Conservation (phyloP, 2,888 invertebrate species). For the Trimorus sp. region DNA sequence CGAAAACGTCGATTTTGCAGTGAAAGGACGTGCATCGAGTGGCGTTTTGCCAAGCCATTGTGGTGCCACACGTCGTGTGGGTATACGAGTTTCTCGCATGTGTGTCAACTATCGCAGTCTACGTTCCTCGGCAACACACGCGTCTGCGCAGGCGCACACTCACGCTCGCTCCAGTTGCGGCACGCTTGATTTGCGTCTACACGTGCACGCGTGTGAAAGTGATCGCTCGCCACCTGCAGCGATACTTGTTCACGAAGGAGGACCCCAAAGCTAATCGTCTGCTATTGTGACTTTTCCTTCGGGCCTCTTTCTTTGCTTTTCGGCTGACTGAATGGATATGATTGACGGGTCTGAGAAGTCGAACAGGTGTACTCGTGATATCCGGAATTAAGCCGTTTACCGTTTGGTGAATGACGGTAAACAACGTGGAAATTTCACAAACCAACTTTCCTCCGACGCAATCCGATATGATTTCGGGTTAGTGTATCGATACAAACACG, state of each 20-base stretch:
- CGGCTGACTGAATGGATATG: no score
- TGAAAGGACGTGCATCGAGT: slow-evolving; percentile 62
- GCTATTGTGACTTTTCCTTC: no score
- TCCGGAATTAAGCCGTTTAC: no score
- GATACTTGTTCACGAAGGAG: slow-evolving; percentile 41
- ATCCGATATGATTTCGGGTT: no score
- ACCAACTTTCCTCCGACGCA: no score
- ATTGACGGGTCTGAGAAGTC: no score
- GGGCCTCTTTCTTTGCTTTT: no score
- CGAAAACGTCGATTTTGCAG: slow-evolving; percentile 63
- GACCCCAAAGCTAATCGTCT: slow-evolving; percentile 18
- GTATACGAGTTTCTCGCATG: slow-evolving; percentile 21
- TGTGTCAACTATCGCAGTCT: background rate
- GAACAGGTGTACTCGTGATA: no score
- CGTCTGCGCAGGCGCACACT: slow-evolving; percentile 7
- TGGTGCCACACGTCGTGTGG: slow-evolving; percentile 28
- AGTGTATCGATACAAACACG: no score
- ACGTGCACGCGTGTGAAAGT: slow-evolving; percentile 62
- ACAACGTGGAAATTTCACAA: no score
- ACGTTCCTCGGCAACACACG: background rate
- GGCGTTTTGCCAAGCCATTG: slow-evolving; percentile 60
- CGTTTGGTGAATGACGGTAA: no score
- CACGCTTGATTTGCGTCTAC: slow-evolving; percentile 43
- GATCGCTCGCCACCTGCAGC: slow-evolving; percentile 61
- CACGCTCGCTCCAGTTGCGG: slow-evolving; percentile 21